Evolutionary conservation across 2,113 vertebrate genomes (phyloP).

Genomic region (Oncorhynchus keta): DNA sequence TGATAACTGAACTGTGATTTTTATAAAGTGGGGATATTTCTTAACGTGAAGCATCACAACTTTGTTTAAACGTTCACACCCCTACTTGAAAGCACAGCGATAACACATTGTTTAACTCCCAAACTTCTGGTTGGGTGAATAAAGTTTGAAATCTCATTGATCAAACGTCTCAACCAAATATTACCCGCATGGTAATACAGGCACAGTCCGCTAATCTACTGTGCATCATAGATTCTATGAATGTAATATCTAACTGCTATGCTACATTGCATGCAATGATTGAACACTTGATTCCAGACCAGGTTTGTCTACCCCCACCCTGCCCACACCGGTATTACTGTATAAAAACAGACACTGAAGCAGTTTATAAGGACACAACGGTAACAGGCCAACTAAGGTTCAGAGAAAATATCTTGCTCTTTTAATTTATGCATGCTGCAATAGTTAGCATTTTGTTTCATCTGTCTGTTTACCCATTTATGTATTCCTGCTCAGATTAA

Average conservation of each 20-base stretch:
- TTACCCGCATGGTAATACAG: too few species aligned
- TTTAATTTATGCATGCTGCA: slow-evolving; percentile 49
- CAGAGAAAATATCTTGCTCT: background rate
- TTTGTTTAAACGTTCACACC: too few species aligned
- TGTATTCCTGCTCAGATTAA: slow-evolving; percentile 48
- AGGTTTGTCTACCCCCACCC: background rate
- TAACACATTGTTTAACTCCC: too few species aligned
- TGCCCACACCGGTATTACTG: background rate
- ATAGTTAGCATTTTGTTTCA: slow-evolving; percentile 62
- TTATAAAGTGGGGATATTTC: too few species aligned
- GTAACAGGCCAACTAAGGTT: background rate
- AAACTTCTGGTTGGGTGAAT: too few species aligned
- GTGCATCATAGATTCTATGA: too few species aligned
- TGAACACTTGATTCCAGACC: background rate
- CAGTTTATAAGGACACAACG: slow-evolving; percentile 38
- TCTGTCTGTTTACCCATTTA: slow-evolving; percentile 55
- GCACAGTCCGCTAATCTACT: too few species aligned
- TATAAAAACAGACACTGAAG: slow-evolving; percentile 24
- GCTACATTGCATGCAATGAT: background rate
- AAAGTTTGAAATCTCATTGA: too few species aligned
- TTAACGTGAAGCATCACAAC: too few species aligned
- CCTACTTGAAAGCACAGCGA: too few species aligned
- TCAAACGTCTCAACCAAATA: too few species aligned
- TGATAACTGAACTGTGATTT: too few species aligned
- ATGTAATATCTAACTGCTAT: background rate